A percentile compares a stretch with the other conserved stretches of the same genome.
phyloP scores from a whole-genome alignment of 2,113 vertebrate genomes.

The Pelecanus crispus region DNA sequence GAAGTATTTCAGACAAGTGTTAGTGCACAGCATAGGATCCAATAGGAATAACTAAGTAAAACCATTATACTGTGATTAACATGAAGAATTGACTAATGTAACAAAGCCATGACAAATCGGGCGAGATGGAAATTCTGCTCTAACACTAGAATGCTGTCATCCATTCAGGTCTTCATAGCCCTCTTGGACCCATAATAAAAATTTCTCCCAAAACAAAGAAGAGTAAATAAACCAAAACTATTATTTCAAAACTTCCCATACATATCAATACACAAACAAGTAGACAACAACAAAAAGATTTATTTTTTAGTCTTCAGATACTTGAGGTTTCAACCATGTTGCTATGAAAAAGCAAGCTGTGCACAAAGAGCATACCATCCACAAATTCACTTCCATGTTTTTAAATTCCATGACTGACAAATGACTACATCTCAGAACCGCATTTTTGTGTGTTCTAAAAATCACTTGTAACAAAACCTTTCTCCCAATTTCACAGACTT shows the following conservation, averaged over 20 bases:
- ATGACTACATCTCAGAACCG: neutral
- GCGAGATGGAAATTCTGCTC: neutral
- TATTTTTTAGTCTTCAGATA: neutral
- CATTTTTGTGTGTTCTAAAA: neutral
- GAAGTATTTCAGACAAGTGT: neutral
- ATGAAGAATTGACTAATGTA: rapidly evolving
- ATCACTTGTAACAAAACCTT: neutral
- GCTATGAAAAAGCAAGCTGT: neutral
- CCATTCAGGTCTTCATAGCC: neutral
- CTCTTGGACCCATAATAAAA: neutral
- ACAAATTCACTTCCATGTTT: neutral
- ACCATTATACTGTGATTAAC: neutral
- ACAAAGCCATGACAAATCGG: neutral
- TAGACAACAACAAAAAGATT: neutral
- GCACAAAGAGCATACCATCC: neutral
- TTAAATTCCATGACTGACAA: neutral
- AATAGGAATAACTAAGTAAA: neutral
- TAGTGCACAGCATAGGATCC: neutral
- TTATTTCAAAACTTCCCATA: neutral
- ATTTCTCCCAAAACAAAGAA: neutral
- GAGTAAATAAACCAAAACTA: neutral
- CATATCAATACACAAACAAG: neutral
- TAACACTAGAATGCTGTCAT: neutral
- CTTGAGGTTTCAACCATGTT: neutral
- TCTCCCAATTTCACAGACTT: neutral